Conservation (phyloP, 1,140 invertebrate genomes). For the Apis cerana region DNA sequence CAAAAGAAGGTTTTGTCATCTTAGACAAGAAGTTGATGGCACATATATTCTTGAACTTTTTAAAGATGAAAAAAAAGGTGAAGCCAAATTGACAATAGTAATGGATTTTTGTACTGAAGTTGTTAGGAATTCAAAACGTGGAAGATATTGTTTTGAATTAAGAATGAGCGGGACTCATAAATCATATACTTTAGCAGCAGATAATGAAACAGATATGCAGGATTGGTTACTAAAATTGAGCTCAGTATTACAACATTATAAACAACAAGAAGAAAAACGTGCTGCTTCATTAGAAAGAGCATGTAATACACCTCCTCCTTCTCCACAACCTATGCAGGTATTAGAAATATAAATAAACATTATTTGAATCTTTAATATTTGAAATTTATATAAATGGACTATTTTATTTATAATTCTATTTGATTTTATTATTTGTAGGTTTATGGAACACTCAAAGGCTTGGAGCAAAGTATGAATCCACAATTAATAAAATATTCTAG, state of each 20-base stretch:
- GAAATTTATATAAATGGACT: neutral
- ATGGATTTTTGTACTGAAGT: conserved; percentile 96
- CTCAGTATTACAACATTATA: conserved; percentile 88
- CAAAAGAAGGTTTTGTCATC: conserved; percentile 93
- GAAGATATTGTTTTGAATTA: conserved; percentile 93
- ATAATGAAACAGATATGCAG: conserved; percentile 91
- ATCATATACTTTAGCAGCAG: conserved; percentile 92
- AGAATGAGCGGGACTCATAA: conserved; percentile 91
- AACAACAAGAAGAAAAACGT: conserved; percentile 87
- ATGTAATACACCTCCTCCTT: conserved; percentile 82
- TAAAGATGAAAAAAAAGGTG: conserved; percentile 95
- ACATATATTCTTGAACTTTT: conserved; percentile 95
- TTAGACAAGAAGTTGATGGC: conserved; percentile 93
- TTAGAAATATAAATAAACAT: conserved; percentile 7
- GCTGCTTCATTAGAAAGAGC: conserved; percentile 84
- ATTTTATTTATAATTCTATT: neutral
- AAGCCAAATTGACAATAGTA: conserved; percentile 94
- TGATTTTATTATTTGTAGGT: conserved; percentile 53
- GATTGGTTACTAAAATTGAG: conserved; percentile 91
- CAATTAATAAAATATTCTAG: conserved; percentile 93
- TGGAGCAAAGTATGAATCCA: conserved; percentile 95
- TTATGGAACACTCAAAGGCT: conserved; percentile 90
- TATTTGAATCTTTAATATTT: neutral
- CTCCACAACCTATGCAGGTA: conserved; percentile 79
- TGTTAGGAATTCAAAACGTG: conserved; percentile 91